These are phyloP conservation scores for Sialia sialis DNA, from an alignment of 2,113 vertebrate genomes.

Conservation along the genomic window DNA sequence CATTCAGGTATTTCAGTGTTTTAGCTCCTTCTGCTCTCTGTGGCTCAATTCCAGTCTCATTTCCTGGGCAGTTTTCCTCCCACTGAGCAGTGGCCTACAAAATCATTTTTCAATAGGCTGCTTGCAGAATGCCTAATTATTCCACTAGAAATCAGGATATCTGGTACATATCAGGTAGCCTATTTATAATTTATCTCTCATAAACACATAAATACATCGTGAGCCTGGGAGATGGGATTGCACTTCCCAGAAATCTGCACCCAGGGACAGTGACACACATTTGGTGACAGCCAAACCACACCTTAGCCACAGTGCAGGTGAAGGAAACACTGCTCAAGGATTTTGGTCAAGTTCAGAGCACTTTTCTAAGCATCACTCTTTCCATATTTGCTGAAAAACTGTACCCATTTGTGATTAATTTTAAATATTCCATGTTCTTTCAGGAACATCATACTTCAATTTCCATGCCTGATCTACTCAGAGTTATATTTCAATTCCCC, in stretches of 20 bases:
- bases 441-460: not conserved
- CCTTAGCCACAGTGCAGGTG: not conserved
- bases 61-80: not conserved
- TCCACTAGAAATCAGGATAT: not conserved
- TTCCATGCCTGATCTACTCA: not conserved
- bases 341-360: not conserved
- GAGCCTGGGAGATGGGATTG: not conserved
- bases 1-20: not conserved
- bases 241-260: not conserved
- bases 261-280: not conserved
- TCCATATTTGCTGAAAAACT: not conserved
- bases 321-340: not conserved
- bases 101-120: not conserved
- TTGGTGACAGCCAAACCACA: not conserved
- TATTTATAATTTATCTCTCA: not conserved
- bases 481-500: not conserved
- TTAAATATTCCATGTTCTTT: not conserved
- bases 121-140: not conserved
- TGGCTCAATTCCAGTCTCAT: not conserved
- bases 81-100: not conserved
- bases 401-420: not conserved
- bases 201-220: not conserved
- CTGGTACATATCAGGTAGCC: not conserved
- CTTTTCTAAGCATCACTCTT: not conserved
- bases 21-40: not conserved